A percentile compares a stretch with the other conserved stretches of the same genome.
Evolutionary conservation across 2,113 vertebrate genomes (phyloP).

Genomic region (Syrrhaptes paradoxus): DNA sequence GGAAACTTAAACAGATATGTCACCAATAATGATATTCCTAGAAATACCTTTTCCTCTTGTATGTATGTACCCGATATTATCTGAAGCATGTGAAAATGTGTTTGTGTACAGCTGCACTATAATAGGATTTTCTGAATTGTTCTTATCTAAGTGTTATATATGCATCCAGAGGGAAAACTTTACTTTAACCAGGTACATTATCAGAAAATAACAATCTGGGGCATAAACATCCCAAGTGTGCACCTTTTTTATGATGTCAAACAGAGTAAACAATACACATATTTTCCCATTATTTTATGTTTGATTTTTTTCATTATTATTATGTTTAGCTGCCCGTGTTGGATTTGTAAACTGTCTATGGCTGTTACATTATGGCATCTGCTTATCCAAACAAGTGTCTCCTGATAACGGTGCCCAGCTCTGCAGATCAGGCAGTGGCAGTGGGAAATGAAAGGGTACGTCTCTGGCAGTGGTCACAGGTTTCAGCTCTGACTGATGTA

Average conservation of each 20-base stretch:
- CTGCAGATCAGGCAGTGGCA: background rate
- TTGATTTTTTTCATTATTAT: conserved; percentile 52
- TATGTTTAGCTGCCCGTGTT: conserved; percentile 21
- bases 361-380: background rate
- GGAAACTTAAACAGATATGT: conserved; percentile 46
- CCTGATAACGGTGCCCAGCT: background rate
- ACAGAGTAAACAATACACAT: conserved; percentile 60
- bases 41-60: conserved; percentile 43
- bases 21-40: conserved; percentile 42
- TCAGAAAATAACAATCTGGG: conserved; percentile 64
- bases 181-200: conserved; percentile 62
- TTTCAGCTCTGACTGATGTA: background rate
- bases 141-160: conserved; percentile 50
- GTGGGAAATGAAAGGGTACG: background rate
- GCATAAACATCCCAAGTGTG: conserved; percentile 38
- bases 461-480: background rate
- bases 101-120: conserved; percentile 28
- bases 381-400: conserved; percentile 5
- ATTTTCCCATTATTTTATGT: conserved; percentile 63
- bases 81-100: conserved; percentile 53
- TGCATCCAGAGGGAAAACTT: conserved; percentile 71
- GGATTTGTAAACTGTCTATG: conserved; percentile 56
- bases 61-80: conserved; percentile 63
- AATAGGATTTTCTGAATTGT: conserved; percentile 63
- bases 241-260: conserved; percentile 59